Percentiles rank a stretch among this genome's conserved stretches.
phyloP scores from a whole-genome alignment of 2,113 vertebrate species.

The Tylochromis polylepis region DNA sequence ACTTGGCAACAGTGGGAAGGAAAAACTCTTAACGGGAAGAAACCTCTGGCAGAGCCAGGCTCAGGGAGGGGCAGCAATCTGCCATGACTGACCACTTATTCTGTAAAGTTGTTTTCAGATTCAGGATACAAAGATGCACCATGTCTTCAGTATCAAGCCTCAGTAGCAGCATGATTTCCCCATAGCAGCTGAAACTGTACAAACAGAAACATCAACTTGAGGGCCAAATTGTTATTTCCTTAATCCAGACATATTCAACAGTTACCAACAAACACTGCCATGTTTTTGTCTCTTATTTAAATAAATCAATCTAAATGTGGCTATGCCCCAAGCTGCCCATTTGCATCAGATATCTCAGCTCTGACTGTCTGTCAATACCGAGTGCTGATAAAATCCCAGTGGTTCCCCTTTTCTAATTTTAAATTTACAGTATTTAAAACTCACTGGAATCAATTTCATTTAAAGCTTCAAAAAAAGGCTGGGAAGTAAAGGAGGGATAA shows the following conservation, averaged over 20 bases:
- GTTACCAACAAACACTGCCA: background rate
- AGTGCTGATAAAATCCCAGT: background rate
- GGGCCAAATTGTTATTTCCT: background rate
- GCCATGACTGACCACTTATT: background rate
- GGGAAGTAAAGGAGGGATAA: background rate
- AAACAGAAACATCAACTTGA: background rate
- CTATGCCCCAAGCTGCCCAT: background rate
- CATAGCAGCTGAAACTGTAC: background rate
- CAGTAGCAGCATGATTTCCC: background rate
- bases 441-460: background rate
- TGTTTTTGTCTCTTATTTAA: background rate
- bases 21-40: background rate
- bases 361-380: background rate
- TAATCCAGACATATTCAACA: background rate
- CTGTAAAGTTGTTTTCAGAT: background rate
- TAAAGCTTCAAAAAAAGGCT: background rate
- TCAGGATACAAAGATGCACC: background rate
- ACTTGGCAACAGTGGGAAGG: background rate
- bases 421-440: background rate
- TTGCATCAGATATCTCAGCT: background rate
- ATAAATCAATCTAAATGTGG: background rate
- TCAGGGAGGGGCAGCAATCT: background rate
- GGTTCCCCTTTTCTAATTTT: background rate
- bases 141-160: background rate
- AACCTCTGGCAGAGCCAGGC: background rate